Percentiles rank a stretch among this genome's conserved stretches.
phyloP scores from a whole-genome alignment of 2,888 invertebrate species.

The Athetis lepigone region DNA sequence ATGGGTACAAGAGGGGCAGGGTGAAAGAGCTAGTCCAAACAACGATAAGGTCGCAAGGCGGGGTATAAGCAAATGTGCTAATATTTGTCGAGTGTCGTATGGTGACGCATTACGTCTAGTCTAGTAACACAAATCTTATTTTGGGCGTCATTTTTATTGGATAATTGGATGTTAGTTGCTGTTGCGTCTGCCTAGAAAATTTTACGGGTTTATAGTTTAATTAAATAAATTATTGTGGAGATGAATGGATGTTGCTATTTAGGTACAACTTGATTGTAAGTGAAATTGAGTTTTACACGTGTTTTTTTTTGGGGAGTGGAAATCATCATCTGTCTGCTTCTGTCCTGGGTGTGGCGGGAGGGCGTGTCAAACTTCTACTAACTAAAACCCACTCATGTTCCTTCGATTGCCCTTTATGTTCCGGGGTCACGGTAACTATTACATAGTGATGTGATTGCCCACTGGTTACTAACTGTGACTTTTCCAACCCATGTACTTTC shows the following conservation, averaged over 20 bases:
- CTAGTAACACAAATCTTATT: slow-evolving; percentile 60
- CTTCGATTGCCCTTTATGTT: too few species aligned
- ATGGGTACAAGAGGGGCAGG: slow-evolving; percentile 60
- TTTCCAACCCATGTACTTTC: too few species aligned
- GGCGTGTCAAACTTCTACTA: too few species aligned
- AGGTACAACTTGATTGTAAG: too few species aligned
- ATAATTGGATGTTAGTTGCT: slow-evolving; percentile 48
- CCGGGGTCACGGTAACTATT: too few species aligned
- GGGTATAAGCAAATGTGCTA: slow-evolving; percentile 67
- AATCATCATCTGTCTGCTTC: too few species aligned
- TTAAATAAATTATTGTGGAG: slow-evolving; percentile 11
- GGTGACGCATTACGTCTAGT: slow-evolving; percentile 69
- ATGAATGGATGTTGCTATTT: neutral
- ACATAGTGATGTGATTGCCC: too few species aligned
- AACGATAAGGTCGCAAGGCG: slow-evolving; percentile 72
- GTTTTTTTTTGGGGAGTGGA: too few species aligned
- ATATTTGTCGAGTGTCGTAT: slow-evolving; percentile 73
- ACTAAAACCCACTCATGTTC: too few species aligned
- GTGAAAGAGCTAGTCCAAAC: slow-evolving; percentile 69
- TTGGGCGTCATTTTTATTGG: slow-evolving; percentile 61
- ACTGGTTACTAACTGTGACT: too few species aligned
- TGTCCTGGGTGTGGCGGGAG: too few species aligned
- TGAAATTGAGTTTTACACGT: too few species aligned
- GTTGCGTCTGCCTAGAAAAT: slow-evolving; percentile 4
- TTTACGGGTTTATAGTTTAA: neutral